Evolutionary conservation across 2,113 vertebrate genomes (phyloP), one percentile per base, ranked within the genome.

Genomic region (Phaetusa simplex): DNA sequence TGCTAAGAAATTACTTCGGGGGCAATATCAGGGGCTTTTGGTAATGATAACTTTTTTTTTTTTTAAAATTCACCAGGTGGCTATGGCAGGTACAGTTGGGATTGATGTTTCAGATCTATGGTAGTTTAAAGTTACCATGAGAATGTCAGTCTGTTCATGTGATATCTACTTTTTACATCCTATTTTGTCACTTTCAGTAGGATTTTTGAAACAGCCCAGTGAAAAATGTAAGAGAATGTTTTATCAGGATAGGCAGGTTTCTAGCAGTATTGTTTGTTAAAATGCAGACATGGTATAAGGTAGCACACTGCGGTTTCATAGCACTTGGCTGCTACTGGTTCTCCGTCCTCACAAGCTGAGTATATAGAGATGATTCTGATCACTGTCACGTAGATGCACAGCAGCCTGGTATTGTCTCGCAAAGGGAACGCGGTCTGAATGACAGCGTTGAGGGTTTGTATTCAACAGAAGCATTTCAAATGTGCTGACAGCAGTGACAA

Each of bases 401-500:
- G 90, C 77, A 95, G 88, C 72, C 79, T 84, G 86, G 29, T 88
- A 52, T 66, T 86, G 95, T 78, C 78, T 97, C 4, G 0, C 86
- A 65, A 38, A 67, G 59, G 34, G 73, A 74, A 20, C 22, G 47
- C 32, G 82, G 38, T 82, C 91, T 90, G 58, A 92, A 82, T 95
- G 82, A 78, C 91, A 89, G 85, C 66, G 30, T 29, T 29, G 67
- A 91, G 59, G 73, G 50, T 93, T 93, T 77, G 43, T 66, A 38
- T 79, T 95, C 66, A 74, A 15, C 73, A 87, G 82, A 85, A 91
- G 50, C 77, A 53, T 94, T 95, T 96, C 86, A 89, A 65, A 77
- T 56, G 29, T 80, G 69, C 86, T 95, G 93, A 96, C 86, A 97
- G 74, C 81, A 91, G 38, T 88, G 82, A 91, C 90, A 87, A 95